Conservation (phyloP, 2,797 vertebrate species). For the Brotula barbata region DNA sequence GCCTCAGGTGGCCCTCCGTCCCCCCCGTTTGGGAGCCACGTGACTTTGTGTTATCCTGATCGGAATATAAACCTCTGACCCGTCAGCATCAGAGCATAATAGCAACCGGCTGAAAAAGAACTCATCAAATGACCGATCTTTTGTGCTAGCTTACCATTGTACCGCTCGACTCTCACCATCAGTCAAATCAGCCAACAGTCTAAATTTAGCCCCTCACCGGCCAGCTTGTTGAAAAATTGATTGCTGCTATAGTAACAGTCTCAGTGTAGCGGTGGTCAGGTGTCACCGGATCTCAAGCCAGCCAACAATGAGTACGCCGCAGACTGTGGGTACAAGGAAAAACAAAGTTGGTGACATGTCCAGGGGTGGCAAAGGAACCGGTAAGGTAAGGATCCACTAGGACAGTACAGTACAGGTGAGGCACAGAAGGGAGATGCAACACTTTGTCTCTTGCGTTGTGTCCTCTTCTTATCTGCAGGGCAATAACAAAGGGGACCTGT, state of each 20-base stretch:
- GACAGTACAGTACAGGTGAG: constrained; percentile 1
- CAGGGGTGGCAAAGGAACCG: constrained; percentile 39
- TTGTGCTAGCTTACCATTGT: constrained; percentile 21
- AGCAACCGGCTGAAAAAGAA: neutral
- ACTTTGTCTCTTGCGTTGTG: constrained; percentile 20
- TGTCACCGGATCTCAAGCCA: constrained; percentile 59
- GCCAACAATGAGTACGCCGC: constrained; percentile 27
- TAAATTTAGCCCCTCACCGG: constrained; percentile 61
- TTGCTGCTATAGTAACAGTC: constrained; percentile 74
- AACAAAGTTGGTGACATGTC: constrained; percentile 56
- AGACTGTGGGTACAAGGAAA: constrained; percentile 44
- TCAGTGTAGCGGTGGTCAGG: constrained; percentile 63
- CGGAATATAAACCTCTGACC: no score
- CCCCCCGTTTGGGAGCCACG: neutral
- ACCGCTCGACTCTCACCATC: constrained; percentile 28
- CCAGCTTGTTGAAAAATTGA: constrained; percentile 73
- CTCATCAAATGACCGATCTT: constrained; percentile 2
- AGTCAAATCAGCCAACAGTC: constrained; percentile 44
- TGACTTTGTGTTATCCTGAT: no score
- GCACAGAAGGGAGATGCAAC: constrained; percentile 26
- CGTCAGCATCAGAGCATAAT: no score
- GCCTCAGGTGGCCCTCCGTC: no score
- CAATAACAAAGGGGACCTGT: constrained; percentile 50
- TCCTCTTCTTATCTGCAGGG: constrained; percentile 55
- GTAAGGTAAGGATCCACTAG: constrained; percentile 63